Conservation (phyloP, 2,113 vertebrate genomes). For the Solea solea region DNA sequence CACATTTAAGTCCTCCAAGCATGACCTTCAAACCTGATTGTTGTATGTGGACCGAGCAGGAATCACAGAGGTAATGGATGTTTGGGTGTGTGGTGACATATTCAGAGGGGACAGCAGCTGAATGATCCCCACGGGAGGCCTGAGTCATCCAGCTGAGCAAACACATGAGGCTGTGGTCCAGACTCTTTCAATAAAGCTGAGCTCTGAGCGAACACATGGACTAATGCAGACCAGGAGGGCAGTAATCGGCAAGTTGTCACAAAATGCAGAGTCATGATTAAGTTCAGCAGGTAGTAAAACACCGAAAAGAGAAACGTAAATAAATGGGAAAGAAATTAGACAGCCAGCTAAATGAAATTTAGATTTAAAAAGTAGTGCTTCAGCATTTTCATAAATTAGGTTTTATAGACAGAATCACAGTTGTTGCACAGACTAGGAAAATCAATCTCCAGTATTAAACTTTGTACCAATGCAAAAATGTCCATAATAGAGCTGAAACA, state of each 20-base stretch:
- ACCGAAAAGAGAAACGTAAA: conserved; percentile 11
- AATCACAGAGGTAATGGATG: conserved; percentile 19
- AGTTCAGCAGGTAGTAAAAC: conserved; percentile 9
- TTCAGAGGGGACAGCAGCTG: conserved; percentile 44
- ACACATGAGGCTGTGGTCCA: conserved; percentile 41
- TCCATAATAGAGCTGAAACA: too few relatives aligned
- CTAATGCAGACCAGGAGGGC: conserved; percentile 29
- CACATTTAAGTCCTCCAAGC: too few relatives aligned
- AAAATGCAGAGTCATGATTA: conserved; percentile 22
- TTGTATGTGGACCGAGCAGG: conserved; percentile 15
- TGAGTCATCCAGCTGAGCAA: conserved; percentile 71
- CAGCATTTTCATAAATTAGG: background rate
- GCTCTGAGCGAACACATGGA: conserved; percentile 42
- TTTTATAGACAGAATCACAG: too few relatives aligned
- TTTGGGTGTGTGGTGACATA: conserved; percentile 33
- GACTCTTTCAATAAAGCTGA: conserved; percentile 47
- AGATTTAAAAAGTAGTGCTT: background rate
- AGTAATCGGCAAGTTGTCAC: conserved; percentile 11
- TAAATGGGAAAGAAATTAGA: background rate
- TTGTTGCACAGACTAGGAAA: background rate
- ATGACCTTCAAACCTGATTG: conserved; percentile 10
- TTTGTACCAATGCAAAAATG: conserved; percentile 21
- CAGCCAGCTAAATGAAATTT: too few relatives aligned
- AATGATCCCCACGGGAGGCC: conserved; percentile 32
- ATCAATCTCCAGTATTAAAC: conserved; percentile 2